Evolutionary conservation across 35 echinoderm and acorn worm species (phyloP).

Genomic region (Heliocidaris tuberculata): DNA sequence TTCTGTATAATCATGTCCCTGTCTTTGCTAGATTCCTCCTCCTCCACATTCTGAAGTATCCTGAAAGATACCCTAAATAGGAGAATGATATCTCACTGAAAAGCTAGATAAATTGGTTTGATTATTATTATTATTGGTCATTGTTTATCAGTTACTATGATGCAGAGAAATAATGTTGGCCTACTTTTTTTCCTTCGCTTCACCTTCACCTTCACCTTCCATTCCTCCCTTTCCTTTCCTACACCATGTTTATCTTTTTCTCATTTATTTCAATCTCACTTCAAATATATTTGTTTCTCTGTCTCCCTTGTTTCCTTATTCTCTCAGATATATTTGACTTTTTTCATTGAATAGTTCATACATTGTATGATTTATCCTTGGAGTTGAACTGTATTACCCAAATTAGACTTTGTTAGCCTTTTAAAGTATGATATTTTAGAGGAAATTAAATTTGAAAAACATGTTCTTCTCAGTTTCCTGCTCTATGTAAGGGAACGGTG

Average conservation of each 20-base stretch:
- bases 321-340: not conserved
- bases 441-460: not conserved
- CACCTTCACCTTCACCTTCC: too few species aligned
- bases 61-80: not conserved
- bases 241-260: not conserved
- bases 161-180: too few species aligned
- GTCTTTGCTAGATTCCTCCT: not conserved
- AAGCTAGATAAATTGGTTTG: not conserved
- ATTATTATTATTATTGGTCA: not conserved
- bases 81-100: not conserved
- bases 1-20: too few species aligned
- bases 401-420: too few species aligned
- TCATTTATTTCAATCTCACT: not conserved
- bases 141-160: too few species aligned
- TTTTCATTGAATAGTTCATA: too few species aligned
- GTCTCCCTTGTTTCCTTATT: not conserved
- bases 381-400: too few species aligned
- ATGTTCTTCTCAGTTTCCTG: not conserved
- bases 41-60: not conserved
- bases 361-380: too few species aligned
- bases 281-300: not conserved
- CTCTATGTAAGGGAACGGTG: not conserved
- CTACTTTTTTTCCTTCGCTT: too few species aligned
- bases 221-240: not conserved
- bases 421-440: too few species aligned